Conservation (phyloP, 2,113 vertebrate genomes). For the Protobothrops mucrosquamatus region DNA sequence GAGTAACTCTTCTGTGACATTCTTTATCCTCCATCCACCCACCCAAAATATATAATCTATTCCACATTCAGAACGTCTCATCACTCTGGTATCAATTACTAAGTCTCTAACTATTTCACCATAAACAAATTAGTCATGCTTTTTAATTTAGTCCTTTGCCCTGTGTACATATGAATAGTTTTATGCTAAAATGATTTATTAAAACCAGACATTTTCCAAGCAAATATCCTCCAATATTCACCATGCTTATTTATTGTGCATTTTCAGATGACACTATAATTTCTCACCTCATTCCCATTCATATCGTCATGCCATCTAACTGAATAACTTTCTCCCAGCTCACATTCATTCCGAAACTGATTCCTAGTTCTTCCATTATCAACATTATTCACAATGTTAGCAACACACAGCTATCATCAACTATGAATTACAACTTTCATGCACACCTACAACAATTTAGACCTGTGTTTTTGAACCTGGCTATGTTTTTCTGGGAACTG, state of each 20-base stretch:
- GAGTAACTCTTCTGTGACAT: neutral
- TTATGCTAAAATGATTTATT: neutral
- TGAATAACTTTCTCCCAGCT: neutral
- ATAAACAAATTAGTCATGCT: neutral
- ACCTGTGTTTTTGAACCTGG: neutral
- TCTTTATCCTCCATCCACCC: neutral
- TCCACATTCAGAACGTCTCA: neutral
- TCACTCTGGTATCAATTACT: neutral
- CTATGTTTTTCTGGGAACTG: neutral
- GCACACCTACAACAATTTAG: neutral
- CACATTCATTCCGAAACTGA: neutral
- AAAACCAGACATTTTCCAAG: neutral
- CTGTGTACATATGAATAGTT: neutral
- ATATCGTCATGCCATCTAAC: neutral
- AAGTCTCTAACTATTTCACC: neutral
- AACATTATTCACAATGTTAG: too few relatives aligned
- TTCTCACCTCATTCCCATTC: neutral
- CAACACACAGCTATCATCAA: neutral
- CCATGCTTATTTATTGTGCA: neutral
- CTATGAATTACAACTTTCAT: neutral
- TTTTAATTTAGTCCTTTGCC: neutral
- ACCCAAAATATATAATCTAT: neutral
- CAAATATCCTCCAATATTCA: neutral
- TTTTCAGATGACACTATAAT: neutral
- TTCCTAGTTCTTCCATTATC: neutral